Conservation (phyloP, 2,797 vertebrate genomes). For the Octomys mimax region DNA sequence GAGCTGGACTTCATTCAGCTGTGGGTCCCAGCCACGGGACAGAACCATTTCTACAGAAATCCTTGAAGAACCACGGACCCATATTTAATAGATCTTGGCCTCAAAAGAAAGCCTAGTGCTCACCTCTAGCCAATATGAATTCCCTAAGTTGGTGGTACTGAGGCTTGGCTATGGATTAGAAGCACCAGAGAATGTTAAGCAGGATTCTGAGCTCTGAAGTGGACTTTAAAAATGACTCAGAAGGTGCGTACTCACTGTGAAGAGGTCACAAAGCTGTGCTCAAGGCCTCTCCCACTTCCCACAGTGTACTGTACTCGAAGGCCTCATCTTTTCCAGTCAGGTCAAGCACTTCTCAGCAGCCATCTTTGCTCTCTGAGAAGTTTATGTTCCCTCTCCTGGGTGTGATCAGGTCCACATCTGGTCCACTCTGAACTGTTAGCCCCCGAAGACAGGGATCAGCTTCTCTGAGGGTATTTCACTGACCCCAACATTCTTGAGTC, state of each 20-base stretch:
- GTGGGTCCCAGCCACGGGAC: not conserved
- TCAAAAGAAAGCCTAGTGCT: not conserved
- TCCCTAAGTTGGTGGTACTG: not conserved
- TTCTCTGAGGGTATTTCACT: not conserved
- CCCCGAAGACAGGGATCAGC: not conserved
- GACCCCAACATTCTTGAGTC: not conserved
- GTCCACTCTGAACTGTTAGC: not conserved
- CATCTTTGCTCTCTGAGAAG: not conserved
- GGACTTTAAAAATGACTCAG: not conserved
- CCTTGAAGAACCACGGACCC: not conserved
- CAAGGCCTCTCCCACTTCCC: no score
- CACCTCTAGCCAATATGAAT: not conserved
- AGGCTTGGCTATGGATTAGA: not conserved
- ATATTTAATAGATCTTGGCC: not conserved
- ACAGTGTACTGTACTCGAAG: accelerated
- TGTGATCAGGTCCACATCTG: not conserved
- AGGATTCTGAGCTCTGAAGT: not conserved
- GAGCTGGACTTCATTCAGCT: not conserved
- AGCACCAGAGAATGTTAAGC: not conserved
- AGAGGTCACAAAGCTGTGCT: not conserved
- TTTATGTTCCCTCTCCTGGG: not conserved
- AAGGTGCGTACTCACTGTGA: no score
- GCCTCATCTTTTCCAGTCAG: not conserved
- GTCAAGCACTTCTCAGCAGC: not conserved
- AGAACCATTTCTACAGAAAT: not conserved